These are phyloP conservation scores for Laticauda laticaudata DNA, from an alignment of 2,113 vertebrate genomes.

Conservation along the genomic window DNA sequence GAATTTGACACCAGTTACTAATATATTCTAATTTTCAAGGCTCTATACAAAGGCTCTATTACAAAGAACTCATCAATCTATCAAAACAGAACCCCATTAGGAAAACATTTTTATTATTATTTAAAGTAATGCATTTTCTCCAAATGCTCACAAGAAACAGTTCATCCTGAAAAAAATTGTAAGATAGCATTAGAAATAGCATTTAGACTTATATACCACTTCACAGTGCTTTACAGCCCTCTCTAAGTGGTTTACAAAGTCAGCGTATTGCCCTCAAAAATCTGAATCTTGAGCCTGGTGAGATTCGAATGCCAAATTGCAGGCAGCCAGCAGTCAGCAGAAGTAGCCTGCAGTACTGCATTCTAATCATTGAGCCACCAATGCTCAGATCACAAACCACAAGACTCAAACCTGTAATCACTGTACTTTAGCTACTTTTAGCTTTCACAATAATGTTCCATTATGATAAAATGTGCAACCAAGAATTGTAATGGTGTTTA, in stretches of 20 bases:
- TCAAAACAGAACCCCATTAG: neutral
- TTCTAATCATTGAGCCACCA: no score
- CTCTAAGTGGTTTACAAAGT: no score
- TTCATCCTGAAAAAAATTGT: neutral
- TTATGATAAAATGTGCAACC: neutral
- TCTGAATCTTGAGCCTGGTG: no score
- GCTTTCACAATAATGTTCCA: neutral
- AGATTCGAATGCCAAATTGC: no score
- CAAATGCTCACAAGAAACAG: neutral
- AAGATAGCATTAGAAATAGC: no score
- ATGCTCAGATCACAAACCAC: neutral
- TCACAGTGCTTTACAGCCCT: no score
- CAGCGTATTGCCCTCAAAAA: no score
- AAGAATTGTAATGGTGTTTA: neutral
- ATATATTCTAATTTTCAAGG: neutral
- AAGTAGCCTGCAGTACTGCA: no score
- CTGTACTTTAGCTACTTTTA: neutral
- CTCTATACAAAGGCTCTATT: neutral
- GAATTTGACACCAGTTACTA: neutral
- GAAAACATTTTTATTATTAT: neutral
- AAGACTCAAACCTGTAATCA: neutral
- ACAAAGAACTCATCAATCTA: neutral
- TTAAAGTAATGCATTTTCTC: neutral
- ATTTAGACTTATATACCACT: no score
- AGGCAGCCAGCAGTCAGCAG: no score